Percentiles rank a stretch among this genome's conserved stretches.
Evolutionary conservation across 2,888 invertebrate species (phyloP).

Genomic region (Trimorus sp.): DNA sequence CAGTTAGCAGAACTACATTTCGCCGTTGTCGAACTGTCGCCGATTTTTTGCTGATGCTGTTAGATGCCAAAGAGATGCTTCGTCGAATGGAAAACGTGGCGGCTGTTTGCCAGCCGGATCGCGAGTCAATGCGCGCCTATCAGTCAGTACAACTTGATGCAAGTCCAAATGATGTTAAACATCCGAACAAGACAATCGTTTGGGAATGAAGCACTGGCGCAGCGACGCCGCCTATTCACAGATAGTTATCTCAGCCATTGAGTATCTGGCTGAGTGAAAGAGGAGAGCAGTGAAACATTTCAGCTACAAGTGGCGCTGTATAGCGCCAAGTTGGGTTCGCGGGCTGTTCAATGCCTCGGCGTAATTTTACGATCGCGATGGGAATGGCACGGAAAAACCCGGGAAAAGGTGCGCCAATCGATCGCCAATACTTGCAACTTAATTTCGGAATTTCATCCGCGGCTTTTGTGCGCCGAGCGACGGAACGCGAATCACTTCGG

Average conservation of each 20-base stretch:
- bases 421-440: conserved; percentile 24
- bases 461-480: no score
- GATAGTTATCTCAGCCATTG: conserved; percentile 52
- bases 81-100: conserved; percentile 19
- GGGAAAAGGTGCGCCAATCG: conserved; percentile 14
- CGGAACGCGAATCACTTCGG: no score
- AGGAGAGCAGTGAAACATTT: conserved; percentile 41
- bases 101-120: conserved; percentile 29
- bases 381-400: conserved; percentile 1
- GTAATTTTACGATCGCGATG: conserved; percentile 35
- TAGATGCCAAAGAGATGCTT: conserved; percentile 17
- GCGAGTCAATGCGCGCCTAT: conserved; percentile 44
- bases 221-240: conserved; percentile 42
- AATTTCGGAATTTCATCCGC: conserved; percentile 5
- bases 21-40: no score
- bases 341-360: conserved; percentile 32
- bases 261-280: conserved; percentile 42
- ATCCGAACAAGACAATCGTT: conserved; percentile 41
- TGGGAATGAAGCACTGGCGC: conserved; percentile 30
- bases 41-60: background rate
- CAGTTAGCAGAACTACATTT: no score
- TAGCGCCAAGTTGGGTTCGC: conserved; percentile 32
- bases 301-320: conserved; percentile 29
- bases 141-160: conserved; percentile 52
- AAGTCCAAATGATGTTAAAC: conserved; percentile 47